A percentile compares a stretch with the other conserved stretches of the same genome.
phyloP scores from a whole-genome alignment of 2,113 vertebrate genomes.

The Muntiacus reevesi region DNA sequence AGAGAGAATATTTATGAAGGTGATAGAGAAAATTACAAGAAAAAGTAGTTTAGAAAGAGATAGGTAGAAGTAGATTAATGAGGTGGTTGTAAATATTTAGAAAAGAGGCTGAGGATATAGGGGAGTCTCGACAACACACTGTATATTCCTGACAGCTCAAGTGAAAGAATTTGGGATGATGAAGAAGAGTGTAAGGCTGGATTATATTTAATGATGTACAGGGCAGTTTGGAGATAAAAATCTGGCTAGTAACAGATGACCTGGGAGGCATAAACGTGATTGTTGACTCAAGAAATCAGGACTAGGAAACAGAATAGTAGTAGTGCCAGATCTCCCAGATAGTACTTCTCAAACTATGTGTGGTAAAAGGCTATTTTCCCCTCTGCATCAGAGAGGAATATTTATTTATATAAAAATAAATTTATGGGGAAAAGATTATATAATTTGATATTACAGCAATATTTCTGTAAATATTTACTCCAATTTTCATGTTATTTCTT shows the following conservation, averaged over 20 bases:
- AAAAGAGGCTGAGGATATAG: not conserved
- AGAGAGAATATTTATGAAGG: not conserved
- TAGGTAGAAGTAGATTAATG: not conserved
- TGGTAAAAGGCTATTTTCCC: not conserved
- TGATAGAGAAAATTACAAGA: not conserved
- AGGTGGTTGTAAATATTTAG: not conserved
- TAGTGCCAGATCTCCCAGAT: not conserved
- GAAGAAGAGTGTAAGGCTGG: not conserved
- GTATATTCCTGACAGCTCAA: not conserved
- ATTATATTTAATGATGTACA: not conserved
- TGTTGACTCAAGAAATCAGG: not conserved
- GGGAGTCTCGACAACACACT: not conserved
- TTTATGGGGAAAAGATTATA: not conserved
- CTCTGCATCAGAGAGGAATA: not conserved
- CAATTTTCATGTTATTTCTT: not conserved
- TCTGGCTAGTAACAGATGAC: not conserved
- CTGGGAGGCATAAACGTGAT: not conserved
- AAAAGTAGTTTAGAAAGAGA: not conserved
- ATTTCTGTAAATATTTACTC: not conserved
- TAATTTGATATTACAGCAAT: not conserved
- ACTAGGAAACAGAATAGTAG: not conserved
- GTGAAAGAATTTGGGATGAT: not conserved
- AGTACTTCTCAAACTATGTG: not conserved
- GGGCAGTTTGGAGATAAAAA: not conserved
- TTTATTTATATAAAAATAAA: not conserved